A percentile compares a stretch with the other conserved stretches of the same genome.
Conservation (phyloP, 2,888 invertebrate species). For the Archips crataeganus region DNA sequence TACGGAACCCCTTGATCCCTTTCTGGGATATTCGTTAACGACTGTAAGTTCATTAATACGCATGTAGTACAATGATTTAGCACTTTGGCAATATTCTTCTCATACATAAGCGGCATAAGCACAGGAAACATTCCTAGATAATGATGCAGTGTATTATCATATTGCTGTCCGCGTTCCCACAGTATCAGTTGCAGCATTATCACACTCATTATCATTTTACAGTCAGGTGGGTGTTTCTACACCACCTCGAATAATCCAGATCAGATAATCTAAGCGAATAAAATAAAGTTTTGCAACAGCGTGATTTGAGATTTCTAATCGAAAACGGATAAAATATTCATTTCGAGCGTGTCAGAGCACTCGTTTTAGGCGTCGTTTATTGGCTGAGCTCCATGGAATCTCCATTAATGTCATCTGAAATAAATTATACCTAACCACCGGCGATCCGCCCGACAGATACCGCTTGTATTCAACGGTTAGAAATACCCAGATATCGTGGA, state of each 20-base stretch:
- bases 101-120: not conserved
- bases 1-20: too few relatives aligned
- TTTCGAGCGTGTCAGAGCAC: conserved; percentile 56
- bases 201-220: conserved; percentile 38
- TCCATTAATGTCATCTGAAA: conserved; percentile 77
- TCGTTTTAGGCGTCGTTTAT: conserved; percentile 69
- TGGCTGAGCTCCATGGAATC: conserved; percentile 68
- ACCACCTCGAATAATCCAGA: conserved; percentile 47
- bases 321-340: conserved; percentile 56
- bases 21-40: too few relatives aligned
- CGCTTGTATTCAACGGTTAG: conserved; percentile 47
- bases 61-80: not conserved
- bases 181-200: conserved; percentile 5
- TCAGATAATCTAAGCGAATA: conserved; percentile 49
- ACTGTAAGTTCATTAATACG: not conserved
- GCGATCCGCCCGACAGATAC: conserved; percentile 56
- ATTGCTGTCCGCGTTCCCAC: conserved; percentile 27
- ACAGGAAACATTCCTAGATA: conserved; percentile 33
- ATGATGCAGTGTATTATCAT: conserved; percentile 34
- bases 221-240: conserved; percentile 43
- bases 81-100: not conserved
- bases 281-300: conserved; percentile 54
- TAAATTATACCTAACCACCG: conserved; percentile 62
- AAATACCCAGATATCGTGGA: conserved; percentile 58
- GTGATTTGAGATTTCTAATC: conserved; percentile 53